Evolutionary conservation across 2,113 vertebrate genomes (phyloP).

Genomic region (Alouatta palliata): DNA sequence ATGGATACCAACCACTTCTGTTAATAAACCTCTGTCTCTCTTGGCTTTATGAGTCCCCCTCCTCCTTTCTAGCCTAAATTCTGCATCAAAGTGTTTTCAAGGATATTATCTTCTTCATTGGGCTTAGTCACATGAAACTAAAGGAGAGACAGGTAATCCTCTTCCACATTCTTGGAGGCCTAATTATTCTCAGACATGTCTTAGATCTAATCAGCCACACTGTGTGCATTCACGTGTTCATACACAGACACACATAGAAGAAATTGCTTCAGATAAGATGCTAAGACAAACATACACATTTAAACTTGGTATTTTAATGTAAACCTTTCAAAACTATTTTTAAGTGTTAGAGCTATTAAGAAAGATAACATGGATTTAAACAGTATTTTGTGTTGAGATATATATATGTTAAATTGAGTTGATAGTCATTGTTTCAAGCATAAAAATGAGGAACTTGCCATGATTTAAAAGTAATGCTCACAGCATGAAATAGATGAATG

Average conservation of each 20-base stretch:
- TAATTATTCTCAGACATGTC: constrained; percentile 13
- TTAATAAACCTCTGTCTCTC: neutral
- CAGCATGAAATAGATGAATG: neutral
- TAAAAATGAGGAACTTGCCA: neutral
- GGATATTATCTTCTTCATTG: neutral
- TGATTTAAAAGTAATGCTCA: constrained; percentile 5
- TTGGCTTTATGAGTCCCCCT: neutral
- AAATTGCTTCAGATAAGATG: neutral
- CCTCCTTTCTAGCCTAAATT: neutral
- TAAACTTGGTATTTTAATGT: neutral
- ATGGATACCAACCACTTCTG: neutral
- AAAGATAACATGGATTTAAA: neutral
- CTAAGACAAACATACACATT: neutral
- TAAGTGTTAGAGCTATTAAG: neutral
- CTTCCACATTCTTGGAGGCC: neutral
- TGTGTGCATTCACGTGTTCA: too few species aligned
- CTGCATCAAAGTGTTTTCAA: constrained; percentile 38
- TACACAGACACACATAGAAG: neutral
- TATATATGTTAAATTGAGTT: neutral
- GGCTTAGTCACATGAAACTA: constrained; percentile 26
- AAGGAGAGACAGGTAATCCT: constrained; percentile 1
- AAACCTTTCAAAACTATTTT: neutral
- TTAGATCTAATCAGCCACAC: constrained; percentile 2
- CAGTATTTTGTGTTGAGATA: neutral
- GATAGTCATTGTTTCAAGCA: neutral